Percentiles rank a stretch among this genome's conserved stretches.
Evolutionary conservation across 2,113 vertebrate species (phyloP).

Genomic region (Antennarius striatus): DNA sequence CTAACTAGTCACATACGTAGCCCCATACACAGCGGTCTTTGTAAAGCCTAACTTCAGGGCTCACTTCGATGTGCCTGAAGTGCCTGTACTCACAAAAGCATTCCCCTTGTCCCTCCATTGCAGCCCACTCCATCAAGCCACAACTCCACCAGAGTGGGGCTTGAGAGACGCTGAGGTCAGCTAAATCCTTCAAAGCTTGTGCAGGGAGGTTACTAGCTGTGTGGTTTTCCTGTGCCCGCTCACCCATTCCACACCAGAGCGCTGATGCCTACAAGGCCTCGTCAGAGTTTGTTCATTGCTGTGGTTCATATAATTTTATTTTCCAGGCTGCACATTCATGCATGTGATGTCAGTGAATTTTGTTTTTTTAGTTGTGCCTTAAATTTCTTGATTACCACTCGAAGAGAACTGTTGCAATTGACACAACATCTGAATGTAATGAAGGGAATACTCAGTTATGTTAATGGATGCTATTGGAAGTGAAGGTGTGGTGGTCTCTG

Average conservation of each 20-base stretch:
- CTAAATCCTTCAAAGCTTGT: constrained; percentile 63
- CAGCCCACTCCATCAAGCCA: constrained; percentile 52
- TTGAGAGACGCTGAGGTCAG: constrained; percentile 70
- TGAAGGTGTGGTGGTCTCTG: constrained; percentile 41
- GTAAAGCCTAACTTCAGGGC: constrained; percentile 33
- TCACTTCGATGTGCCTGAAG: constrained; percentile 41
- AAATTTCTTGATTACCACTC: no score
- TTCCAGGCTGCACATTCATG: constrained; percentile 18
- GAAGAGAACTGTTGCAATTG: constrained; percentile 5
- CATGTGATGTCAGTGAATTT: constrained; percentile 31
- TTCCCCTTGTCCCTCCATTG: constrained; percentile 48
- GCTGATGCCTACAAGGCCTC: constrained; percentile 18
- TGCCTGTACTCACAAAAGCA: constrained; percentile 38
- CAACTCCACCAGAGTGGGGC: constrained; percentile 50
- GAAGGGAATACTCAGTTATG: constrained; percentile 6
- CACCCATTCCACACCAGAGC: constrained; percentile 32
- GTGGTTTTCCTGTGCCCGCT: constrained; percentile 61
- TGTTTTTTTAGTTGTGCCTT: not conserved
- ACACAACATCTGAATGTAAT: constrained; percentile 10
- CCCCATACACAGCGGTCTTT: constrained; percentile 31
- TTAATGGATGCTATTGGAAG: constrained; percentile 15
- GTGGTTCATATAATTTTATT: constrained; percentile 35
- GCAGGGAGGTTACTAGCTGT: constrained; percentile 59
- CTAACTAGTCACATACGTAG: constrained; percentile 11
- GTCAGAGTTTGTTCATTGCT: constrained; percentile 43